phyloP scores from a whole-genome alignment of 2,797 vertebrate genomes.

The Acanthopagrus latus region DNA sequence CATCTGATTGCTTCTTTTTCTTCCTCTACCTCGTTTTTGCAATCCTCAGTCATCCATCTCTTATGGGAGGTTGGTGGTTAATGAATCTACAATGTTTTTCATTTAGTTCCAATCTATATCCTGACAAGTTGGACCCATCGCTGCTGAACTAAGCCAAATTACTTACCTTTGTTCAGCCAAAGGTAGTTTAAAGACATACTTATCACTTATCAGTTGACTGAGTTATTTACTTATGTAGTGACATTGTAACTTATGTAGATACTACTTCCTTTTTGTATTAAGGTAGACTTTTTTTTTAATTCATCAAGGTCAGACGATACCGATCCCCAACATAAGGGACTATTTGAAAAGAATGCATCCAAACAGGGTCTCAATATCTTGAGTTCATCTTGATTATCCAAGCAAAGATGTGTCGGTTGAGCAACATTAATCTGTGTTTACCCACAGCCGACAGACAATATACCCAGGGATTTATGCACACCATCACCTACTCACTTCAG shows the following conservation, averaged over 20 bases:
- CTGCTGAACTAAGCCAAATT: conserved; percentile 70
- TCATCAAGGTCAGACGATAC: conserved; percentile 2
- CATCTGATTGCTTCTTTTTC: conserved; percentile 70
- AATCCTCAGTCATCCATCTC: conserved; percentile 62
- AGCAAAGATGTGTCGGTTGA: conserved; percentile 53
- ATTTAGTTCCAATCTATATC: conserved; percentile 66
- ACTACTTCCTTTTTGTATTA: conserved; percentile 2
- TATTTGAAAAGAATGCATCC: conserved; percentile 29
- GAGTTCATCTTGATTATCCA: conserved; percentile 64
- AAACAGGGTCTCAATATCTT: conserved; percentile 37
- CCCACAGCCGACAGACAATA: conserved; percentile 57
- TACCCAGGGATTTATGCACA: conserved; percentile 70
- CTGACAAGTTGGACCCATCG: conserved; percentile 50
- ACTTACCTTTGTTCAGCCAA: conserved; percentile 42
- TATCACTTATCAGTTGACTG: conserved; percentile 10
- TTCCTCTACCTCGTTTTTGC: conserved; percentile 46
- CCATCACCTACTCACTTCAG: conserved; percentile 49
- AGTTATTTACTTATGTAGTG: conserved; percentile 17
- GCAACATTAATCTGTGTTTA: conserved; percentile 77
- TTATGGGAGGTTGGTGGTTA: conserved; percentile 52
- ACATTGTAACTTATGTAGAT: too few relatives aligned
- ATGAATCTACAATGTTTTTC: conserved; percentile 73
- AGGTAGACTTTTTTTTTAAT: neutral
- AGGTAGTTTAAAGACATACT: conserved; percentile 25
- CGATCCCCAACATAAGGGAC: conserved; percentile 12